Evolutionary conservation across 1,140 invertebrate species (phyloP).

Genomic region (Ptiloglossa arizonensis): DNA sequence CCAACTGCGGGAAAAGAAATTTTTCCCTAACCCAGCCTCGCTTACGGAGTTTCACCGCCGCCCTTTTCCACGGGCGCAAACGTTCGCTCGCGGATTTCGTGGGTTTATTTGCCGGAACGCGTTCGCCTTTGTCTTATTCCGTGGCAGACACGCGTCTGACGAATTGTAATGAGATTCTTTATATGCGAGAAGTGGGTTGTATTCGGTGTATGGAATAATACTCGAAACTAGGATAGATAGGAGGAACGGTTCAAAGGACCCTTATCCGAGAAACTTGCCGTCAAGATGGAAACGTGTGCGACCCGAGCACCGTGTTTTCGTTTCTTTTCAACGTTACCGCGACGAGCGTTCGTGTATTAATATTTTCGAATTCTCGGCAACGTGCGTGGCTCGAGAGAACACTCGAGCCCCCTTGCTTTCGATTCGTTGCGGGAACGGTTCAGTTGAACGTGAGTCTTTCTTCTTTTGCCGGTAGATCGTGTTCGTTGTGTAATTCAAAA

Average conservation of each 20-base stretch:
- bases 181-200: background rate
- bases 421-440: too few species aligned
- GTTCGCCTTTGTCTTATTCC: slow-evolving; percentile 37
- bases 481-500: too few species aligned
- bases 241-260: background rate
- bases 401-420: too few species aligned
- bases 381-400: too few species aligned
- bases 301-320: too few species aligned
- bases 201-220: background rate
- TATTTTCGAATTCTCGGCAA: too few species aligned
- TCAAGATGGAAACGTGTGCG: too few species aligned
- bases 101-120: slow-evolving; percentile 34
- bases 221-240: background rate
- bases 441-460: too few species aligned
- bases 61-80: background rate
- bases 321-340: too few species aligned
- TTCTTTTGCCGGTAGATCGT: too few species aligned
- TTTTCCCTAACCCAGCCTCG: background rate
- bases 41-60: background rate
- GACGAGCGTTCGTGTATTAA: too few species aligned
- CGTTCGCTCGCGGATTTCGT: slow-evolving; percentile 23
- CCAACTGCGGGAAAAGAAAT: slow-evolving; percentile 17
- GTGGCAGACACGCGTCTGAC: slow-evolving; percentile 26
- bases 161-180: slow-evolving; percentile 48
- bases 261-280: background rate